Base-by-base conservation (phyloP, 2,888 invertebrate species). In the Eudasyphora cyanicolor region DNA sequence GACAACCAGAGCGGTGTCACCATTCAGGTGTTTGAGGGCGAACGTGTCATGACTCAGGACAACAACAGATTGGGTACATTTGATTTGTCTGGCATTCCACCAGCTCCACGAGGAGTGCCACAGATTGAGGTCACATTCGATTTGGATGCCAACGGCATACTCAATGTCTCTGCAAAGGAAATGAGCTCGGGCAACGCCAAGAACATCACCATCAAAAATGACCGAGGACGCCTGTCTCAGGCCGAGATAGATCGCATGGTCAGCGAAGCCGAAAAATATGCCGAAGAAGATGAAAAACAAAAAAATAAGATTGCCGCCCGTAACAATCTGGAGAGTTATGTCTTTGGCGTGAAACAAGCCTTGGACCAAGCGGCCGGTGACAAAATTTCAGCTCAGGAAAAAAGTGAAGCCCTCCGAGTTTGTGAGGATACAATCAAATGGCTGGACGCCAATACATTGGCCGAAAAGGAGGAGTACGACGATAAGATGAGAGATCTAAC, bases 1-100 rank as follows among this genome's bases (percentile, higher is more conserved):
- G 97, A 97, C 92, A 96, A 96, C 92, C 97, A 97, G 91, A 94
- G 95, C 0, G 95, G 94, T 0, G 96, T 96, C 69, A 94, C 94
- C 24, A 94, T 96, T 85, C 95, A 95, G 90, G 95, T 95, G 24
- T 95, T 94, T 89, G 95, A 96, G 90, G 96, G 96, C 27, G 96
- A 96, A 91, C 93, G 96, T 42, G 96, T 97, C 54, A 96, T 98
- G 97, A 98, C 98, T 86, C 97, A 96, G 89, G 98, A 98, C 92
- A 98, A 98, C 93, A 97, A 98, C 92, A 93, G 97, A 60, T 94
- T 99, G 85, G 99, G 99, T 79, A 98, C 97, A 91, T 99, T 99
- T 92, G 98, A 99, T 92, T 94, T 99, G 76, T 96, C 97, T 7
- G 98, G 98, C 45, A 98, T 99, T 89, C 98, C 98, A 1, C 98